A percentile compares a stretch with the other conserved stretches of the same genome.
These are phyloP conservation scores for Mellilla xanthometata DNA, from an alignment of 2,888 invertebrate species.

Conservation along the genomic window DNA sequence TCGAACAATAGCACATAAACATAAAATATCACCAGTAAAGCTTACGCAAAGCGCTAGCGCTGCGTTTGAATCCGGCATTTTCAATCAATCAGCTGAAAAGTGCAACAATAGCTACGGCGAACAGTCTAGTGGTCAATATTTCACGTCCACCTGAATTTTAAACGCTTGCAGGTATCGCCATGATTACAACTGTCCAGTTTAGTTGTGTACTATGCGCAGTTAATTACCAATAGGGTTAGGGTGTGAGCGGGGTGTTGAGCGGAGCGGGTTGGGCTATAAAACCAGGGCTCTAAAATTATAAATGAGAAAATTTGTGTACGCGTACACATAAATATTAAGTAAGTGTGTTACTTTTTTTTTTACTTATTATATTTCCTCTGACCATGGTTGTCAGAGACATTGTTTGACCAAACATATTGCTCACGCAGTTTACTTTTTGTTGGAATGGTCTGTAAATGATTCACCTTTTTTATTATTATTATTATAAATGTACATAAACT, in stretches of 20 bases:
- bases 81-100: slow-evolving; percentile 24
- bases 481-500: too few relatives aligned
- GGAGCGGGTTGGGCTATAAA: background rate
- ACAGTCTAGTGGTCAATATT: slow-evolving; percentile 22
- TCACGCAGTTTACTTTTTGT: too few relatives aligned
- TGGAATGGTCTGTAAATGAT: too few relatives aligned
- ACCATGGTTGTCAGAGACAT: too few relatives aligned
- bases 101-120: slow-evolving; percentile 20
- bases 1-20: slow-evolving; percentile 3
- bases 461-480: too few relatives aligned
- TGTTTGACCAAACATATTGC: too few relatives aligned
- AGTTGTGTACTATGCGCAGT: slow-evolving; percentile 54
- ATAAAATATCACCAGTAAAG: background rate
- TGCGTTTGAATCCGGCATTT: slow-evolving; percentile 4
- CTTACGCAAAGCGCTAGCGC: background rate
- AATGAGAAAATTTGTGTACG: too few relatives aligned
- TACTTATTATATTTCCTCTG: too few relatives aligned
- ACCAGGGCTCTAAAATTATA: too few relatives aligned
- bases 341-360: too few relatives aligned
- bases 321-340: too few relatives aligned
- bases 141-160: slow-evolving; percentile 30
- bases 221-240: slow-evolving; percentile 49
- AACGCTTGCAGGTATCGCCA: slow-evolving; percentile 32
- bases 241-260: slow-evolving; percentile 18
- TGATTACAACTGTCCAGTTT: slow-evolving; percentile 52